phyloP scores from a whole-genome alignment of 2,797 vertebrate genomes.

The Xenopus petersii region DNA sequence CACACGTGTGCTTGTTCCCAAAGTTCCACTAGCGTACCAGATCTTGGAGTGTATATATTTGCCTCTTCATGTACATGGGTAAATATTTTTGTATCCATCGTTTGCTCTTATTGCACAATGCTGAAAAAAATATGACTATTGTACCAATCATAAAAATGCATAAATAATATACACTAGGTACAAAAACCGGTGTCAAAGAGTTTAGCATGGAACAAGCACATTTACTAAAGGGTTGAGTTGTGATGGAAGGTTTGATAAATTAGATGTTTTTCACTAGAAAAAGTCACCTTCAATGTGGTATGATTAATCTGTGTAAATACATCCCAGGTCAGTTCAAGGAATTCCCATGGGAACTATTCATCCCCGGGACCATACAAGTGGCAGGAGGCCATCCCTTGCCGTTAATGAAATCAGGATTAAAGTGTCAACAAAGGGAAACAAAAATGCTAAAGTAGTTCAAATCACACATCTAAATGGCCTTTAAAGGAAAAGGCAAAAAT shows the following conservation, averaged over 20 bases:
- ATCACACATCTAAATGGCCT: no score
- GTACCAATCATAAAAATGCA: not conserved
- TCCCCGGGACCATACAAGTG: not conserved
- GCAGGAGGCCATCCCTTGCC: not conserved
- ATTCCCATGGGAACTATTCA: not conserved
- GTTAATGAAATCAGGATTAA: not conserved
- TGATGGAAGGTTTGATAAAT: not conserved
- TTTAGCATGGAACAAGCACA: not conserved
- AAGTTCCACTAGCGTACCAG: no score
- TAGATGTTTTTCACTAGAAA: not conserved
- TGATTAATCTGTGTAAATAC: slow-evolving; percentile 3
- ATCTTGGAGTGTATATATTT: no score
- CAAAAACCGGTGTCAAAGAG: not conserved
- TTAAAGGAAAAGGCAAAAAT: no score
- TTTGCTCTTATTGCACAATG: no score
- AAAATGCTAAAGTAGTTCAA: not conserved
- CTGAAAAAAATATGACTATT: no score
- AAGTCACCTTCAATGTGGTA: not conserved
- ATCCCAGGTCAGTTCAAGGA: not conserved
- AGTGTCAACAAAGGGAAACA: not conserved
- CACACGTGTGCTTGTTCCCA: no score
- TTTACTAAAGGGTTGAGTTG: not conserved
- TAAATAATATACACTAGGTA: not conserved
- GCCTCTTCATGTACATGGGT: no score
- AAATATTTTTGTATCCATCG: no score